Percentiles rank a stretch among this genome's conserved stretches.
phyloP scores from a whole-genome alignment of 2,113 vertebrate genomes.

The Leptodactylus fuscus region DNA sequence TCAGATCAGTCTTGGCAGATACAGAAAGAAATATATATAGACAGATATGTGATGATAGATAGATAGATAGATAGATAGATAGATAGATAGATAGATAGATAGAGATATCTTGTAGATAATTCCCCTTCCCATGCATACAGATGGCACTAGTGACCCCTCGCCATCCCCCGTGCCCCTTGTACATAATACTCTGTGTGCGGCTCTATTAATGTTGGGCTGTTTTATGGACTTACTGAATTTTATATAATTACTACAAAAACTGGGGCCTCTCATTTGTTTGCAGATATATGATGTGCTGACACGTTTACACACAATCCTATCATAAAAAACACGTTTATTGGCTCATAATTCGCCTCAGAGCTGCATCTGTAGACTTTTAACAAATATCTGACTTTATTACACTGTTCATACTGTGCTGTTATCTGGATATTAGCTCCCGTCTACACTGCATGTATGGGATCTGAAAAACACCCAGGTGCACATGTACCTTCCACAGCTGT shows the following conservation, averaged over 20 bases:
- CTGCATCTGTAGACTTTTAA: constrained; percentile 5
- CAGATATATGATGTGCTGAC: constrained; percentile 2
- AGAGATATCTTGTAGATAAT: no score
- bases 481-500: no score
- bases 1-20: no score
- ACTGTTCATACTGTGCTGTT: background rate
- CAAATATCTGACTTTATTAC: background rate
- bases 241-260: constrained; percentile 11
- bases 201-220: background rate
- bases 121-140: no score
- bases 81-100: no score
- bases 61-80: no score
- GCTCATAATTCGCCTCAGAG: background rate
- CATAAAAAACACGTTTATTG: constrained; percentile 28
- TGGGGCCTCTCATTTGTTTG: background rate
- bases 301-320: constrained; percentile 6
- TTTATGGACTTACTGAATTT: constrained; percentile 1
- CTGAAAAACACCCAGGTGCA: no score
- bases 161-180: background rate
- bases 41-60: no score
- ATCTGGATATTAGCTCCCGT: background rate
- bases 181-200: background rate
- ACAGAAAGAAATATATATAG: no score
- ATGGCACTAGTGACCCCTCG: background rate
- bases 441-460: no score